A percentile compares a stretch with the other conserved stretches of the same genome.
These are phyloP conservation scores for Urocolius indicus DNA, from an alignment of 2,113 vertebrate species.

Conservation along the genomic window DNA sequence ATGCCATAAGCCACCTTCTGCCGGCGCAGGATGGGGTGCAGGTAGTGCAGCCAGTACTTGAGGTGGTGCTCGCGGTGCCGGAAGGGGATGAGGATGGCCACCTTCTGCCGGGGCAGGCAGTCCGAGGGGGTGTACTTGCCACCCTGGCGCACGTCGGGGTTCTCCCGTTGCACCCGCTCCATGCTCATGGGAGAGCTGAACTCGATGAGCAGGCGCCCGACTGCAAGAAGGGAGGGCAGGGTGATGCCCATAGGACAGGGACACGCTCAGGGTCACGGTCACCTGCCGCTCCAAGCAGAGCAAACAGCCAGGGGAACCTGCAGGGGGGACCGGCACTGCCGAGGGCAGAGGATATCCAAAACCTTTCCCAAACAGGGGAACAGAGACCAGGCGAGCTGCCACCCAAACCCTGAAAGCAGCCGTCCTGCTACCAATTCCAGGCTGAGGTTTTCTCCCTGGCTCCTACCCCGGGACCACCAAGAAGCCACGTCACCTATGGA, in stretches of 20 bases:
- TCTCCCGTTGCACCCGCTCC: slow-evolving; percentile 96
- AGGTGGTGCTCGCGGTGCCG: slow-evolving; percentile 96
- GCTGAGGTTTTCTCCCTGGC: not conserved
- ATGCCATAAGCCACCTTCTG: slow-evolving; percentile 96
- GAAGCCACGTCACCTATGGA: not conserved
- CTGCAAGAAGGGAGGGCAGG: slow-evolving; percentile 75
- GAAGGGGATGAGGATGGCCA: slow-evolving; percentile 98
- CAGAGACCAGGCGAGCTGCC: not conserved
- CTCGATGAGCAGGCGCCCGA: slow-evolving; percentile 95
- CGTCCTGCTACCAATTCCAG: not conserved
- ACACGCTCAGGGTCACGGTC: not conserved
- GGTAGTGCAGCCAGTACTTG: slow-evolving; percentile 98
- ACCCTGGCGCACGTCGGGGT: slow-evolving; percentile 92
- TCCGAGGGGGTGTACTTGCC: slow-evolving; percentile 91
- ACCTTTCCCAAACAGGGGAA: not conserved
- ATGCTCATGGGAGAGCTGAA: slow-evolving; percentile 97
- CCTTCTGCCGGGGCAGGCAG: slow-evolving; percentile 91
- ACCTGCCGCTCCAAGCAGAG: not conserved
- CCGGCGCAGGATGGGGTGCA: slow-evolving; percentile 95
- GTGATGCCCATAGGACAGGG: not conserved
- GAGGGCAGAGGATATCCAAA: not conserved
- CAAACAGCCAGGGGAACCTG: not conserved
- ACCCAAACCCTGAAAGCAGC: not conserved
- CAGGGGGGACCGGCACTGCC: not conserved
- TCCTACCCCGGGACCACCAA: accelerated